These are phyloP conservation scores for Armadillidium nasatum DNA, from an alignment of 1,140 invertebrate species.

Conservation along the genomic window DNA sequence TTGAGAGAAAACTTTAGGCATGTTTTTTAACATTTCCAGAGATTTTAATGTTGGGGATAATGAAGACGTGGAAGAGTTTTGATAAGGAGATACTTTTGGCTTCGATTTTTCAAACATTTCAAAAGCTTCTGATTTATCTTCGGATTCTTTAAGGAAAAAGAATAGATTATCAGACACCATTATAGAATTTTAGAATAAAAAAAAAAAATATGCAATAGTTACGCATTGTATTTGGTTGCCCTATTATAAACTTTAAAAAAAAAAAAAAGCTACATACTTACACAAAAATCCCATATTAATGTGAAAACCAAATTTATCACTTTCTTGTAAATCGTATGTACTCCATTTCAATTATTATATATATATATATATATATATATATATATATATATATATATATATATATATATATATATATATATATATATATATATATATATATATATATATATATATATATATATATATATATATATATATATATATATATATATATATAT, in stretches of 20 bases:
- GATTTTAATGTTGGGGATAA: neutral
- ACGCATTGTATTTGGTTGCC: no score
- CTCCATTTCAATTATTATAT: slow-evolving; percentile 10
- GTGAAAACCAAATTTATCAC: no score
- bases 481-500: neutral
- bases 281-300: no score
- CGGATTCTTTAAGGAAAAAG: no score
- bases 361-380: slow-evolving; percentile 18
- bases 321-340: no score
- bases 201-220: no score
- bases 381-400: slow-evolving; percentile 18
- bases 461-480: neutral
- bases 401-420: neutral
- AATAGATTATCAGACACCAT: no score
- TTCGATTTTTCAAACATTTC: neutral
- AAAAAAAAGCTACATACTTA: no score
- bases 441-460: slow-evolving; percentile 16
- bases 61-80: neutral
- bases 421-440: slow-evolving; percentile 16
- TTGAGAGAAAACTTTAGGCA: neutral
- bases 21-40: neutral
- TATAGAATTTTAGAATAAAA: no score
- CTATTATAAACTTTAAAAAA: no score
- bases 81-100: neutral
- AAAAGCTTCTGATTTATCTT: no score